Evolutionary conservation across 2,888 invertebrate species (phyloP), one percentile per base, ranked within the genome.

Genomic region (Latheticus oryzae): DNA sequence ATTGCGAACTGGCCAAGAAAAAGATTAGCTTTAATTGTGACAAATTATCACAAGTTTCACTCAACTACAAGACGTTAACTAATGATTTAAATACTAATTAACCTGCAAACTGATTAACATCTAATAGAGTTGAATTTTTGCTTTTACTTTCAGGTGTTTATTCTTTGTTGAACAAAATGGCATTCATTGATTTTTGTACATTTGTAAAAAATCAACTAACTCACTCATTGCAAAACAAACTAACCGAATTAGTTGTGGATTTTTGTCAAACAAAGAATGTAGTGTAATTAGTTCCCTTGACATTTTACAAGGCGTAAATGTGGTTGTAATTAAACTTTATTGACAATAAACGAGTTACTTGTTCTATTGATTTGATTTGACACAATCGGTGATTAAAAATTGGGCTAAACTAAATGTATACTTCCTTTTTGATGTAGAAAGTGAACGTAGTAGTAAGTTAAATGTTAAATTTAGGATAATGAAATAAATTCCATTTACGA

Each of bases 301-400:
- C 13, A 28, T 38, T 30, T 28, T 30, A 38, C 30, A 37, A 38
- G 21, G 51, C 16, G 38, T 51, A 38, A 51, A 51, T 50, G 17
- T 35, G 26, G 35, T 9, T 21, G 51, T 21, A 51, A 51, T 51
- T 51, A 51, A 51, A 24, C 19, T 9, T 17, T 19, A 51, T 51
- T 51, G 51, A 51, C 51, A 51, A 38, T 38, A 50, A 51, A 51
- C 51, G 51, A 51, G 51, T 17, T 17, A 38, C 47, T 51, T 30
- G 51, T 51, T 51, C 12, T 13, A 37, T 37, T 51, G 51, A 38
- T 40, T 38, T 7, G 38, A 1, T 30, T 17, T 8, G 26, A 50
- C 37, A 50, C 50, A 50, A 50, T 50, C 50, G 15, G 11, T 5
- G 21, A 13, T 7, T 51, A 17, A 50, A 37, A 50, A 50, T 24